phyloP scores from a whole-genome alignment of 2,113 vertebrate genomes.

The Tautogolabrus adspersus region DNA sequence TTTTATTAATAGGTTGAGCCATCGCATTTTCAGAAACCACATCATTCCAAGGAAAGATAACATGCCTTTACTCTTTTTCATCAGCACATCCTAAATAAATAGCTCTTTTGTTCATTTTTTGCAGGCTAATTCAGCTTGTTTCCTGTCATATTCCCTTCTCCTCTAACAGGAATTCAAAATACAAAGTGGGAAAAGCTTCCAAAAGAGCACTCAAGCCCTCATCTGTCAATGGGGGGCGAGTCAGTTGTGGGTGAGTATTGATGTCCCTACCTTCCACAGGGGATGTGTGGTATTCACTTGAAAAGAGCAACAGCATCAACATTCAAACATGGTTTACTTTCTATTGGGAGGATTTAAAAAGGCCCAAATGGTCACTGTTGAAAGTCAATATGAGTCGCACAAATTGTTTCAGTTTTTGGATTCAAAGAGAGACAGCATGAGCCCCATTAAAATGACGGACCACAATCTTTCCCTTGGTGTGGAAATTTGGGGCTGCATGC shows the following conservation, averaged over 20 bases:
- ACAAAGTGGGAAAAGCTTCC: not conserved
- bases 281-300: slow-evolving; percentile 29
- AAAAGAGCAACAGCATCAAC: slow-evolving; percentile 42
- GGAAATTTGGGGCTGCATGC: slow-evolving; percentile 17
- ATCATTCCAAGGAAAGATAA: not conserved
- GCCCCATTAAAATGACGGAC: slow-evolving; percentile 29
- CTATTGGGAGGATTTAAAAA: slow-evolving; percentile 25
- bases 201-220: slow-evolving; percentile 3
- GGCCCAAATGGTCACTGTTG: slow-evolving; percentile 5
- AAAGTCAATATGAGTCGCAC: slow-evolving; percentile 33
- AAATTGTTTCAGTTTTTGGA: slow-evolving; percentile 5
- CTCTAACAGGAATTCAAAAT: not conserved
- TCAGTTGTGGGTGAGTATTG: slow-evolving; percentile 24
- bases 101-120: not conserved
- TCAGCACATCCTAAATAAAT: not conserved
- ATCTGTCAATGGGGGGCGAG: slow-evolving; percentile 24
- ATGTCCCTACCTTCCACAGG: slow-evolving; percentile 27
- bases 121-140: not conserved
- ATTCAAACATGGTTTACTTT: slow-evolving; percentile 37
- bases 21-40: not conserved
- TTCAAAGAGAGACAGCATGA: slow-evolving; percentile 14
- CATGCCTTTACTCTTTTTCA: too few species aligned
- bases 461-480: not conserved
- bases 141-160: not conserved
- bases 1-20: not conserved